Conservation (phyloP, 2,888 invertebrate species). For the Patella pellucida region DNA sequence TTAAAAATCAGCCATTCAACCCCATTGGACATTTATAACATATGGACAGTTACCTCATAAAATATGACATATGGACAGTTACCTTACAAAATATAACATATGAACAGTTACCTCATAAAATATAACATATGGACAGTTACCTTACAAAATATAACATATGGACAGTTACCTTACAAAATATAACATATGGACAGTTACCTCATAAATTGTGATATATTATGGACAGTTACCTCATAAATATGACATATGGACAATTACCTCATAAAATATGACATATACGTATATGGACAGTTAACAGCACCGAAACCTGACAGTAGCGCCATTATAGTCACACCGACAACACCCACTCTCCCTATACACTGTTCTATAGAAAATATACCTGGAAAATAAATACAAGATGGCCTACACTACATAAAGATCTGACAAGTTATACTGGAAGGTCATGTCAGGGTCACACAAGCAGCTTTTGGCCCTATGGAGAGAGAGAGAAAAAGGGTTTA, state of each 20-base stretch:
- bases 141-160: conserved; percentile 67
- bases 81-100: conserved; percentile 98
- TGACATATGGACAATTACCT: conserved; percentile 73
- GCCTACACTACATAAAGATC: too few relatives aligned
- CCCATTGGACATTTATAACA: conserved; percentile 78
- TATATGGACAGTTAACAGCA: conserved; percentile 99
- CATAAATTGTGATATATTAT: conserved; percentile 93
- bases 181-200: conserved; percentile 73
- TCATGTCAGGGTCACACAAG: too few relatives aligned
- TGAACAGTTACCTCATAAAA: conserved; percentile 82
- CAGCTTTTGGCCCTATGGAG: too few relatives aligned
- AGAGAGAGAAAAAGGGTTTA: too few relatives aligned
- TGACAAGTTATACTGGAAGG: too few relatives aligned
- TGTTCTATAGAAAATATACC: conserved; percentile 83
- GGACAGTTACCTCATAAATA: conserved; percentile 89
- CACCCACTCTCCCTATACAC: conserved; percentile 94
- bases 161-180: neutral
- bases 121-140: conserved; percentile 98
- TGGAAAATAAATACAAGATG: conserved; percentile 43
- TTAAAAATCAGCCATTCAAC: too few relatives aligned
- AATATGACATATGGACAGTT: conserved; percentile 23
- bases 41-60: conserved; percentile 66
- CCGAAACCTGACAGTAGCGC: conserved; percentile 98
- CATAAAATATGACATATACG: conserved; percentile 98
- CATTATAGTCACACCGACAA: conserved; percentile 99